Base-by-base conservation (phyloP, 2,888 invertebrate species). In the Lymantria monacha region DNA sequence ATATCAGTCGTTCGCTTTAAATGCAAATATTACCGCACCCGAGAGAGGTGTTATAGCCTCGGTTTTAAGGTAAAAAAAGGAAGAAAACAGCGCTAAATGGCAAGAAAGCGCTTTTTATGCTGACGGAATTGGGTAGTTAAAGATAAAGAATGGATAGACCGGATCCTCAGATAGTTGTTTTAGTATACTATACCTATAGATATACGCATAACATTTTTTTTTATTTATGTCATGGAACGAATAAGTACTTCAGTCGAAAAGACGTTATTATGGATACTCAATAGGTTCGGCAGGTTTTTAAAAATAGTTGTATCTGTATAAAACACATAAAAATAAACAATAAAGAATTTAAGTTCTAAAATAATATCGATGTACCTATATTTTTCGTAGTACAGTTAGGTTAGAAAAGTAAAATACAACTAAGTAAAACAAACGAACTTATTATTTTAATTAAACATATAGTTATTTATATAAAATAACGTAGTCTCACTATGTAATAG, bases 21-120 rank as follows among this genome's bases (percentile, higher is more conserved):
- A 90, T 90, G 90, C 89, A 88, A 90, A 89, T 90, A 87, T 83
- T 78, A 89, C 85, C 81, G 87, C 81, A 77, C 89, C 87, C 88
- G 57, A 62, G 89, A 87, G 90, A 85, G 87, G 87, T 85, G 84
- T 87, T 87, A 87, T 81, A 78, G 83, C 83, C 74, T 80, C 81
- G 83, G 84, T 85, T 86, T 86, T 83, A 84, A 83, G 85, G 85
- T 83, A 85, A 82, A 83, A 40, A 82, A 85, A 85, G 85, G 85
- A 87, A 83, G 85, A 85, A 85, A 86, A 84, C 82, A 83, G 77
- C 81, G 83, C 81, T 85, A 85, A 88, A 87, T 86, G 82, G 85
- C 79, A 83, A 81, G 81, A 82, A 85, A 84, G 81, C 84, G 78
- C 78, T 85, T 87, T 87, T 85, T 86, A 79, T 77, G 83, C 83